Percentiles rank a stretch among this genome's conserved stretches.
phyloP scores from a whole-genome alignment of 2,888 invertebrate genomes.

The Zaprionus bogoriensis region DNA sequence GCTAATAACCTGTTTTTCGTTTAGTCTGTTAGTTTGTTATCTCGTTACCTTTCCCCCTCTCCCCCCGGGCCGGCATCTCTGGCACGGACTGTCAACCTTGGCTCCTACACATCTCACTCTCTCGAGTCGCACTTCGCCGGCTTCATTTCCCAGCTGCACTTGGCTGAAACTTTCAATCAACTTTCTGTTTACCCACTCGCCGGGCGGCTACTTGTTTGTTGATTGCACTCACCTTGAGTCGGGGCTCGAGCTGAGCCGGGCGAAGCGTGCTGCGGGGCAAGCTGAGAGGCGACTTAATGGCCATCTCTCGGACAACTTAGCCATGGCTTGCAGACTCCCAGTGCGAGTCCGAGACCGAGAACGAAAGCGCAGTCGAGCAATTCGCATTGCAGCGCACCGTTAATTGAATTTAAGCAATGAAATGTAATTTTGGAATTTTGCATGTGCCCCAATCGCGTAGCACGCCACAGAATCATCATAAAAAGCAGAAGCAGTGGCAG shows the following conservation, averaged over 20 bases:
- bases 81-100: conserved; percentile 23
- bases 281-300: conserved; percentile 44
- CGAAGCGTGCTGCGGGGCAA: neutral
- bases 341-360: conserved; percentile 32
- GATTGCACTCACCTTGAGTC: too few species aligned
- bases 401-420: conserved; percentile 74
- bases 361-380: conserved; percentile 48
- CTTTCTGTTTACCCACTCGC: conserved; percentile 65
- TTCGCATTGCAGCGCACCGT: conserved; percentile 41
- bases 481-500: conserved; percentile 21
- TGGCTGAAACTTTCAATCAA: conserved; percentile 68
- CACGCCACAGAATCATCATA: conserved; percentile 57
- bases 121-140: conserved; percentile 17
- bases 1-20: conserved; percentile 39
- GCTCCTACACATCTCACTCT: conserved; percentile 41
- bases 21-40: conserved; percentile 37
- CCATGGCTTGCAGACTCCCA: too few species aligned
- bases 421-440: conserved; percentile 73
- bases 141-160: conserved; percentile 51
- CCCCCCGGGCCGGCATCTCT: conserved; percentile 1
- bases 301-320: conserved; percentile 34
- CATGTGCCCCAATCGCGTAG: conserved; percentile 62
- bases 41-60: neutral
- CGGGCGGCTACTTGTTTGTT: conserved; percentile 50
- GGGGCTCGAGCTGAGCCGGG: neutral